A percentile compares a stretch with the other conserved stretches of the same genome.
Conservation (phyloP, 2,113 vertebrate genomes). For the Gallinago undulata region DNA sequence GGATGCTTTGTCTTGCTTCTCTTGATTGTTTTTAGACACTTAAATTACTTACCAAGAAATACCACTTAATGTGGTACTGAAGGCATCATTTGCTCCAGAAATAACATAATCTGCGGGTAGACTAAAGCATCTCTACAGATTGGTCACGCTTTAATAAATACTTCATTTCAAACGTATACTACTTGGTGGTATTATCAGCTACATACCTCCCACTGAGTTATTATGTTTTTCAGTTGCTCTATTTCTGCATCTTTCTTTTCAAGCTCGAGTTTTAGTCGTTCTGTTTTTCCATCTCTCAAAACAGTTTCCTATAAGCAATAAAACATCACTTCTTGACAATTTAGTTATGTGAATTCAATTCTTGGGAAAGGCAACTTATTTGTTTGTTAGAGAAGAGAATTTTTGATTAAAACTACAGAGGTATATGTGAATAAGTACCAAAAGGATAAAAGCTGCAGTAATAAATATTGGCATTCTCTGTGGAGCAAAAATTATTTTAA, state of each 20-base stretch:
- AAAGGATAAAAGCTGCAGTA: background rate
- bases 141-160: background rate
- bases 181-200: background rate
- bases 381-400: background rate
- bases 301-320: slow-evolving; percentile 57
- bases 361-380: background rate
- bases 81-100: background rate
- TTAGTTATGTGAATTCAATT: background rate
- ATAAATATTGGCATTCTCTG: background rate
- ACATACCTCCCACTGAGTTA: slow-evolving; percentile 90
- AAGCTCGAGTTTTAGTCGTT: slow-evolving; percentile 88
- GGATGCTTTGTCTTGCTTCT: background rate
- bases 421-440: background rate
- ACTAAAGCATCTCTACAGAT: background rate
- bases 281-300: slow-evolving; percentile 83
- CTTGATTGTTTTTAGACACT: background rate
- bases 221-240: slow-evolving; percentile 82
- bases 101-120: background rate
- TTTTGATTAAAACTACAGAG: background rate
- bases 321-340: background rate
- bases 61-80: background rate
- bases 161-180: background rate
- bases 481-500: background rate
- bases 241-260: slow-evolving; percentile 94
- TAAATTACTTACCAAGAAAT: background rate